Evolutionary conservation across 2,888 invertebrate species (phyloP), one percentile per base, ranked within the genome.

Genomic region (Pyrrhia umbra): DNA sequence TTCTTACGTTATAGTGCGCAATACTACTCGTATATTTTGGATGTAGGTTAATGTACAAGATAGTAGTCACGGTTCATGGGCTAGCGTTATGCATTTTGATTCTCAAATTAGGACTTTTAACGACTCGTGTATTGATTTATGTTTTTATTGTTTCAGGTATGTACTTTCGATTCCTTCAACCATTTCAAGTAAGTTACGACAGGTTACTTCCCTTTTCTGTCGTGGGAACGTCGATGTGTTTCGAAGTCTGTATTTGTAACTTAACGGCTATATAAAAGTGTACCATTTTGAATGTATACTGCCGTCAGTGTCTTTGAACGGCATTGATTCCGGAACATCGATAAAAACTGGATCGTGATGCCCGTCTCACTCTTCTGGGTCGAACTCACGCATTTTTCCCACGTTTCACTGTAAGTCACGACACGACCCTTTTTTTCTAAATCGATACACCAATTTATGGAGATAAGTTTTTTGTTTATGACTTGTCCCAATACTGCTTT

Each of bases 11-110:
- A 84, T 83, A 82, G 81, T 90, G 87, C 89, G 91, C 91, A 92
- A 93, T 90, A 88, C 86, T 87, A 89, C 70, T 71, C 42, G 62
- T 75, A 75, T 86, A 80, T 79, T 87, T 88, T 83, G 79, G 77
- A 93, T 91, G 88, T 94, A 84, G 94, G 94, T 92, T 93, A 94
- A 93, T 92, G 90, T 86, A 84, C 83, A 49, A 67, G 79, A 86
- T 74, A 89, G 88, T 88, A 88, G 85, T 85, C 76, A 75, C 68
- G 79, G 69, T 77, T 83, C 82, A 86, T 84, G 84, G 81, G 79
- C 23, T 56, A 54, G 42, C 40, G 55, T 56, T 56, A 37, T 64
- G 59, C 60, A 47, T 51, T 76, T 67, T 62, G 57, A 65, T 68
- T 77, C 65, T 72, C 55, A 49, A 78, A 77, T 75, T 74, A 75